Evolutionary conservation across 2,797 vertebrate species (phyloP).

Genomic region (Cephalopachus bancanus): DNA sequence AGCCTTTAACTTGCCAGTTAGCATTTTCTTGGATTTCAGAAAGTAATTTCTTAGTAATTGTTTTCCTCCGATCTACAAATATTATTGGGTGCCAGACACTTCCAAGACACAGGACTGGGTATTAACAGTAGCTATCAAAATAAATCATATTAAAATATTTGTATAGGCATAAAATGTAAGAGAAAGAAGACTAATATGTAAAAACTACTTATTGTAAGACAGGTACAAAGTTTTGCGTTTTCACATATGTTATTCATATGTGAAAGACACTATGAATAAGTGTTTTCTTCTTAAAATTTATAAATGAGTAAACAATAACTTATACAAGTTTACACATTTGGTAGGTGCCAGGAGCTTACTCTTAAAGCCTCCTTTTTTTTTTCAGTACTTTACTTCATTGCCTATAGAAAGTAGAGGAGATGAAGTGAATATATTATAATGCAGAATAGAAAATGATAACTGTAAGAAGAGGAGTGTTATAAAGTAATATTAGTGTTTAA

Average conservation of each 20-base stretch:
- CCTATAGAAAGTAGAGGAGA: neutral
- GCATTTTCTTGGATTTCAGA: neutral
- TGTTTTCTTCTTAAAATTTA: neutral
- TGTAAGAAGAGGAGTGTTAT: neutral
- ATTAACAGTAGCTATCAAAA: neutral
- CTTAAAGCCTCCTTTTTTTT: neutral
- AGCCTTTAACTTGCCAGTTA: neutral
- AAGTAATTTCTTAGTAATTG: neutral
- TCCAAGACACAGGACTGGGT: neutral
- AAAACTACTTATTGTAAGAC: neutral
- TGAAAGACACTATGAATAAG: neutral
- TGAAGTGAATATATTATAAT: constrained; percentile 10
- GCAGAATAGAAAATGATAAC: constrained; percentile 34
- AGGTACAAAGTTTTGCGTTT: neutral
- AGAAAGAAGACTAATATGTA: neutral
- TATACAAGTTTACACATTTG: neutral
- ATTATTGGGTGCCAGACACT: neutral
- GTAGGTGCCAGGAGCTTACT: neutral
- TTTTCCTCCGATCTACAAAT: neutral
- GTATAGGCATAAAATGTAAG: neutral
- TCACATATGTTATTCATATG: neutral
- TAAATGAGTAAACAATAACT: neutral
- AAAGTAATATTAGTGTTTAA: neutral
- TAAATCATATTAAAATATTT: neutral
- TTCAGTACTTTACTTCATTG: neutral